A percentile compares a stretch with the other conserved stretches of the same genome.
phyloP scores from a whole-genome alignment of 1,140 invertebrate species.

The Pogonus chalceus region DNA sequence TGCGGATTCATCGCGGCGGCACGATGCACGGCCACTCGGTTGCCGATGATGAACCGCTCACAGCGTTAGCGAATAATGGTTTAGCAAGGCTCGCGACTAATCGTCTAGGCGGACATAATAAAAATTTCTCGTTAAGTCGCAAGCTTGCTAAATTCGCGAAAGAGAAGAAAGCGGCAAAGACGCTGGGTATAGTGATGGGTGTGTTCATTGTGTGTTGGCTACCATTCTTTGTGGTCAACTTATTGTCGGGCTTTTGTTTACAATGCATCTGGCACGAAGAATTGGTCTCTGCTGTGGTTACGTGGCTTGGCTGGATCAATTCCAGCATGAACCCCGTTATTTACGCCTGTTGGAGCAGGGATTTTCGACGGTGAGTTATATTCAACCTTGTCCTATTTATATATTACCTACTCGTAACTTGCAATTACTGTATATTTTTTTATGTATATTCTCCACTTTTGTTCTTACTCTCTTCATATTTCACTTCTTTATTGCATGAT shows the following conservation, averaged over 20 bases:
- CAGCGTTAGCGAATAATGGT: conserved; percentile 63
- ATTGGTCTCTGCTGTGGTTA: conserved; percentile 84
- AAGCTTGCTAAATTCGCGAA: conserved; percentile 88
- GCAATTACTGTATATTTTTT: neutral
- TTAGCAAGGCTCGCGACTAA: conserved; percentile 50
- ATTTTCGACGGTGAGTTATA: conserved; percentile 79
- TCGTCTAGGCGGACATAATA: conserved; percentile 41
- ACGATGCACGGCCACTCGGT: conserved; percentile 36
- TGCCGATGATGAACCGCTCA: conserved; percentile 57
- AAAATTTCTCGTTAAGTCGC: conserved; percentile 80
- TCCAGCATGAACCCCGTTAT: conserved; percentile 97
- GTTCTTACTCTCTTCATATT: too few species aligned
- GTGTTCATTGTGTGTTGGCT: conserved; percentile 97
- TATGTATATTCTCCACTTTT: too few species aligned
- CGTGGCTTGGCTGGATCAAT: conserved; percentile 99
- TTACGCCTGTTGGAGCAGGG: conserved; percentile 92
- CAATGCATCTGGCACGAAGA: conserved; percentile 81
- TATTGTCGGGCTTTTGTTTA: conserved; percentile 81
- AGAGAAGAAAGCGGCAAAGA: conserved; percentile 94
- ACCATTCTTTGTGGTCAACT: conserved; percentile 96
- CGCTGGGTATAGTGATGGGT: conserved; percentile 91
- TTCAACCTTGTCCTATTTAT: neutral
- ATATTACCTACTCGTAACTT: too few species aligned
- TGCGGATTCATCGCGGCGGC: conserved; percentile 82
- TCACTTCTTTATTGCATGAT: too few species aligned